phyloP scores from a whole-genome alignment of 1,140 invertebrate genomes.

The Aphelenchoides avenae region DNA sequence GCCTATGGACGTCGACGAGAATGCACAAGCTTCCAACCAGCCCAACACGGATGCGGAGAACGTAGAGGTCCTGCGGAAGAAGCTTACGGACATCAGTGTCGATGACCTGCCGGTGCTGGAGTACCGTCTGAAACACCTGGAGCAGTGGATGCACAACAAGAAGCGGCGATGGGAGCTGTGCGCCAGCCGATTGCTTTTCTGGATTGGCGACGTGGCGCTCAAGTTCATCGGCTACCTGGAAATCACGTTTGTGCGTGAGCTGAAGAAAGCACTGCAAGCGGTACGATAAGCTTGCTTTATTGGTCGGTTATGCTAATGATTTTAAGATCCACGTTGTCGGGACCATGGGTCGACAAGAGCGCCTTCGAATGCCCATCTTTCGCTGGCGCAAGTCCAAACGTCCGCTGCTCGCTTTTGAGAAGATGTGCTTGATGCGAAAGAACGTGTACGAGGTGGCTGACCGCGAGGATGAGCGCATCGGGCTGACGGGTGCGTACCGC shows the following conservation, averaged over 20 bases:
- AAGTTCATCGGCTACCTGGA: constrained; percentile 30
- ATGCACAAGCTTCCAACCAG: no score
- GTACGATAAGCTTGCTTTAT: no score
- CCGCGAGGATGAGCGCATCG: constrained; percentile 13
- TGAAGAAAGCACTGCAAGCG: constrained; percentile 10
- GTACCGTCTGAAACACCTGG: no score
- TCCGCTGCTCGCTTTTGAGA: constrained; percentile 12
- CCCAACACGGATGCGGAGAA: no score
- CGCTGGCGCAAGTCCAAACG: no score
- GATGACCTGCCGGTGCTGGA: no score
- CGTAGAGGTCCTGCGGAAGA: no score
- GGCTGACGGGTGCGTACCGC: constrained; percentile 3
- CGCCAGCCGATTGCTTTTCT: constrained; percentile 20
- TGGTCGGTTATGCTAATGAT: constrained; percentile 1
- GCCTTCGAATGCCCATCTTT: background rate
- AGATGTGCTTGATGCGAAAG: constrained; percentile 13
- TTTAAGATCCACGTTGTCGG: constrained; percentile 11
- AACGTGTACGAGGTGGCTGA: constrained; percentile 13
- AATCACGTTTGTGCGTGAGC: constrained; percentile 10
- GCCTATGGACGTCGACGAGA: no score
- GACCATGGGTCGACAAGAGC: background rate
- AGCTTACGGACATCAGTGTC: no score
- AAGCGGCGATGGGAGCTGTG: constrained; percentile 14
- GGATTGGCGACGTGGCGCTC: constrained; percentile 27
- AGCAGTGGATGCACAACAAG: no score